Conservation (phyloP, 2,113 vertebrate genomes). For the Pavo muticus region DNA sequence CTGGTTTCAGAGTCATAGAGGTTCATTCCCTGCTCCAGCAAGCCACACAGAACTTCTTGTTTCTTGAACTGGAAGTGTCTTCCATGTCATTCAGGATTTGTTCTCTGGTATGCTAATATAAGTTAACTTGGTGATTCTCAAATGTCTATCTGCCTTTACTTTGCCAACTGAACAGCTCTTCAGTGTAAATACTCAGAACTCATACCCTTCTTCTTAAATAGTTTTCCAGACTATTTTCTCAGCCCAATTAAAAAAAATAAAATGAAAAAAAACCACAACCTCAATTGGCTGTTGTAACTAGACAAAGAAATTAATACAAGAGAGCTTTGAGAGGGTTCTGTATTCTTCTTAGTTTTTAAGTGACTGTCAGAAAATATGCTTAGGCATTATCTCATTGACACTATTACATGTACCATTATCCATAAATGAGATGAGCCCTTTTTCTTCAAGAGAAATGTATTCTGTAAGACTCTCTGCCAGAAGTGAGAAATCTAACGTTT, state of each 20-base stretch:
- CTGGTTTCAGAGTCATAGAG: not conserved
- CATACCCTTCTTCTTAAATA: not conserved
- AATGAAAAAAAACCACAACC: not conserved
- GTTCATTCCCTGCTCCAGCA: not conserved
- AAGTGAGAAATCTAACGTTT: not conserved
- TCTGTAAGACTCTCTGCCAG: not conserved
- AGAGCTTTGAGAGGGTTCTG: not conserved
- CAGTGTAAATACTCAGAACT: not conserved
- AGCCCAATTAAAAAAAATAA: not conserved
- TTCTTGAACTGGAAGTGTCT: not conserved
- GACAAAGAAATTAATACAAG: not conserved
- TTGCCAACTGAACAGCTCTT: not conserved
- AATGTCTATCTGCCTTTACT: not conserved
- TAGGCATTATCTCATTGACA: not conserved
- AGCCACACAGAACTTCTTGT: rapidly evolving
- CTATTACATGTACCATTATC: not conserved
- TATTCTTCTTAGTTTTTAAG: not conserved
- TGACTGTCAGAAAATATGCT: no score
- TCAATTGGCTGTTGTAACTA: not conserved
- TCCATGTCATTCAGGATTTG: not conserved
- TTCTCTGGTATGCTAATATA: not conserved
- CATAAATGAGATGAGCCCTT: not conserved
- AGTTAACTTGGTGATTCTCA: not conserved
- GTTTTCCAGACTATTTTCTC: not conserved
- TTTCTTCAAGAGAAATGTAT: not conserved